Evolutionary conservation across 2,113 vertebrate species (phyloP).

Genomic region (Bos taurus): DNA sequence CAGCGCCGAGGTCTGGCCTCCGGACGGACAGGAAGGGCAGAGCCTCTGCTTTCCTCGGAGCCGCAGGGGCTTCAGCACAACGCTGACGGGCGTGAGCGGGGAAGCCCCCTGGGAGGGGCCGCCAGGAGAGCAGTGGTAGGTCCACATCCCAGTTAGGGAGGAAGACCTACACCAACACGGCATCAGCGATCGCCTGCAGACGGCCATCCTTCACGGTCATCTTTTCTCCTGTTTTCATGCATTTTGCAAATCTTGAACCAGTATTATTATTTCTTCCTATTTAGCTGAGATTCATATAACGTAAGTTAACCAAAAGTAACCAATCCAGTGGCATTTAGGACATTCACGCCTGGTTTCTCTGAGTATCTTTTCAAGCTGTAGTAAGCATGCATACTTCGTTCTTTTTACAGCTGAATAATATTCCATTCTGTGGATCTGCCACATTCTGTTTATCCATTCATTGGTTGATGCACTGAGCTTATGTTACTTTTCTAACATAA

Average conservation of each 20-base stretch:
- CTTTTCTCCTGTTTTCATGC: not conserved
- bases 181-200: fast-evolving
- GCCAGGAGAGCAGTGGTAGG: fast-evolving
- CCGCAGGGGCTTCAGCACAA: not conserved
- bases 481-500: not conserved
- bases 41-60: not conserved
- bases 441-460: fast-evolving
- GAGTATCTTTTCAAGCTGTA: not conserved
- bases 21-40: fast-evolving
- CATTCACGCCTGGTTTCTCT: not conserved
- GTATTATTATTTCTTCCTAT: not conserved
- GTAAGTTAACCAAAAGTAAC: not conserved
- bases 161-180: fast-evolving
- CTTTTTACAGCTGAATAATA: fast-evolving
- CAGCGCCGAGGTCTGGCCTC: fast-evolving
- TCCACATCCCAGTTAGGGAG: fast-evolving
- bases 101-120: not conserved
- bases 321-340: not conserved
- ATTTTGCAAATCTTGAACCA: not conserved
- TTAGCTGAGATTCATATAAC: not conserved
- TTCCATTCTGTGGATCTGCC: fast-evolving
- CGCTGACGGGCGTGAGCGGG: fast-evolving
- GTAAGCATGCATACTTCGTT: fast-evolving
- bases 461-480: not conserved
- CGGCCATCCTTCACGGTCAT: fast-evolving